phyloP scores from a whole-genome alignment of 1,140 invertebrate species.

The Temnothorax curvispinosus region DNA sequence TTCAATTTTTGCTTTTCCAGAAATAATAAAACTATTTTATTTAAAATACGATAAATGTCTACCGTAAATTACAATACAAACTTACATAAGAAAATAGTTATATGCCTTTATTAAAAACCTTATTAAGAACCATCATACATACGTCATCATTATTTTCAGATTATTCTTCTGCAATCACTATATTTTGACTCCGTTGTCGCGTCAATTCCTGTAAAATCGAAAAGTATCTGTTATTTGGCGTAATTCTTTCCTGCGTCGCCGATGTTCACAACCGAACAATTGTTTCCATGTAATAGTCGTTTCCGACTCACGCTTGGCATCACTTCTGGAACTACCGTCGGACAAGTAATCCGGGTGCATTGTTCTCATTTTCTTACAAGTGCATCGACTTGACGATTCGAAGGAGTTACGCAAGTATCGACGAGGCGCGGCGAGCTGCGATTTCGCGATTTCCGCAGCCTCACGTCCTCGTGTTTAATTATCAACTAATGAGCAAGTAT shows the following conservation, averaged over 20 bases:
- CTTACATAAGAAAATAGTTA: neutral
- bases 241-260: conserved; percentile 1
- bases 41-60: neutral
- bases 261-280: conserved; percentile 9
- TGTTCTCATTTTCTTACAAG: neutral
- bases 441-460: neutral
- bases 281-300: conserved; percentile 24
- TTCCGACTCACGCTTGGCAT: conserved; percentile 44
- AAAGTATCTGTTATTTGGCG: conserved; percentile 25
- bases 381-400: neutral
- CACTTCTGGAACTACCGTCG: neutral
- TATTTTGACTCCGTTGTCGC: neutral
- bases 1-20: neutral
- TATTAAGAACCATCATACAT: neutral
- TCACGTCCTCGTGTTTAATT: conserved; percentile 18
- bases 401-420: neutral
- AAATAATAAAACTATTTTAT: neutral
- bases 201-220: conserved; percentile 27
- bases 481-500: conserved; percentile 20
- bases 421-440: neutral
- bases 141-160: neutral
- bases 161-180: neutral
- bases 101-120: too few relatives aligned
- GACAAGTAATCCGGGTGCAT: neutral
- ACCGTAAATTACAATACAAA: neutral